These are phyloP conservation scores for Phoronis australis DNA, from an alignment of 2,888 invertebrate species.

Conservation along the genomic window DNA sequence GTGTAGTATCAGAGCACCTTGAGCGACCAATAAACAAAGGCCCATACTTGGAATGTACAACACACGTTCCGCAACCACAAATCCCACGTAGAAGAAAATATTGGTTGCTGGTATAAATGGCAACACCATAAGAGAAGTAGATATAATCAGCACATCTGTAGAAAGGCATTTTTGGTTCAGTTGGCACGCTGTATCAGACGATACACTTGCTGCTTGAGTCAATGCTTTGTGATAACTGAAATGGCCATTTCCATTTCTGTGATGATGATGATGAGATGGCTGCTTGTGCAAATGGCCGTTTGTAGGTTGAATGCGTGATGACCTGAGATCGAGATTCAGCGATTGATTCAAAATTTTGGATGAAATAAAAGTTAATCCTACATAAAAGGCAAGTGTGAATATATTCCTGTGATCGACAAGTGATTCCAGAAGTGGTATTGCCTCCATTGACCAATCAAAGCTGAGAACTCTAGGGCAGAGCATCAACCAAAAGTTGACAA, in stretches of 20 bases:
- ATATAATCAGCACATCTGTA: conserved; percentile 29
- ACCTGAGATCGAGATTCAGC: not conserved
- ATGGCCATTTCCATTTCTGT: not conserved
- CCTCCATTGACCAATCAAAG: conserved; percentile 99
- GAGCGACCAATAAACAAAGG: conserved; percentile 79
- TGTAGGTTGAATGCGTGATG: not conserved
- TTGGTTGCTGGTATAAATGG: conserved; percentile 95
- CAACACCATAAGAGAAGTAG: conserved; percentile 71
- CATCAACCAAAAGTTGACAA: conserved; percentile 81
- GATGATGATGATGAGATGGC: too few species aligned
- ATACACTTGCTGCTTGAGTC: not conserved
- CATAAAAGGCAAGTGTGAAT: conserved; percentile 71
- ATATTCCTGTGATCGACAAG: conserved; percentile 75
- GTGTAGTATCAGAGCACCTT: conserved; percentile 34
- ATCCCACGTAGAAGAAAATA: conserved; percentile 95
- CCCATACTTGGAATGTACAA: conserved; percentile 95
- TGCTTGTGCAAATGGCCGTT: not conserved
- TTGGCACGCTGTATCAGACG: not conserved
- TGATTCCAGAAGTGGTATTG: conserved; percentile 78
- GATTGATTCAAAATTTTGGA: conserved; percentile 17
- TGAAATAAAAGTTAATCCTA: conserved; percentile 28
- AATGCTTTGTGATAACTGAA: not conserved
- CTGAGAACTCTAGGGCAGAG: conserved; percentile 81
- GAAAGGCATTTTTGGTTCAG: not conserved
- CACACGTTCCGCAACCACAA: conserved; percentile 93